A percentile compares a stretch with the other conserved stretches of the same genome.
These are phyloP conservation scores for Gavialis gangeticus DNA, from an alignment of 2,113 vertebrate genomes.

Conservation along the genomic window DNA sequence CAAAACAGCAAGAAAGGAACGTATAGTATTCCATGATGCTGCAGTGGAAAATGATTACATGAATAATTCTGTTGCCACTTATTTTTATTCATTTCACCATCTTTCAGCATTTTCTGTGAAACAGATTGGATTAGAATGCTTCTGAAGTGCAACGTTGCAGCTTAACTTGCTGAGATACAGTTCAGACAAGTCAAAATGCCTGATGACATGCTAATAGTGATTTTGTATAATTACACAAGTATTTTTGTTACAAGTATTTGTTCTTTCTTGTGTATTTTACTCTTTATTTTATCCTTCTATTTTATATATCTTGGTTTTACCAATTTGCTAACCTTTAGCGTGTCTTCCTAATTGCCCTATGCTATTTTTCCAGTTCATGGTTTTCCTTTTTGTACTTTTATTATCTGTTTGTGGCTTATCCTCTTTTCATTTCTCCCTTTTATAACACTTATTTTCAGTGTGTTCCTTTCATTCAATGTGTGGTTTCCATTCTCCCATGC, in stretches of 20 bases:
- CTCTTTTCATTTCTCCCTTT: constrained; percentile 31
- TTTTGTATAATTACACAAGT: not conserved
- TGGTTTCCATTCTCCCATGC: not conserved
- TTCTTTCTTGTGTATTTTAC: not conserved
- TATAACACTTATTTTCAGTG: not conserved
- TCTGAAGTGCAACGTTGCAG: not conserved
- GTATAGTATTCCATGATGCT: not conserved
- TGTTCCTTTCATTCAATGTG: not conserved
- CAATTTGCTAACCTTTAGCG: not conserved
- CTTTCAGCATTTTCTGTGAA: not conserved
- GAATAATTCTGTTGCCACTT: not conserved
- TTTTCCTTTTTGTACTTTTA: not conserved
- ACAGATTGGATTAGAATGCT: not conserved
- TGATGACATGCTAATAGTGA: not conserved
- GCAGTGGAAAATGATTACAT: not conserved
- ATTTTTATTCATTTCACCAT: not conserved
- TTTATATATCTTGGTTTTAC: not conserved
- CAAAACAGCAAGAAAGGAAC: not conserved
- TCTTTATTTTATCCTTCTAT: not conserved
- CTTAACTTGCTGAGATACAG: not conserved
- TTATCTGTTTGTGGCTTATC: not conserved
- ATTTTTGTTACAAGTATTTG: not conserved
- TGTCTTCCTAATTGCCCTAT: not conserved
- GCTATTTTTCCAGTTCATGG: not conserved
- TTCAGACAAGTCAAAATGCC: not conserved